phyloP scores from a whole-genome alignment of 1,140 invertebrate species.

The Psilanteris sp. region DNA sequence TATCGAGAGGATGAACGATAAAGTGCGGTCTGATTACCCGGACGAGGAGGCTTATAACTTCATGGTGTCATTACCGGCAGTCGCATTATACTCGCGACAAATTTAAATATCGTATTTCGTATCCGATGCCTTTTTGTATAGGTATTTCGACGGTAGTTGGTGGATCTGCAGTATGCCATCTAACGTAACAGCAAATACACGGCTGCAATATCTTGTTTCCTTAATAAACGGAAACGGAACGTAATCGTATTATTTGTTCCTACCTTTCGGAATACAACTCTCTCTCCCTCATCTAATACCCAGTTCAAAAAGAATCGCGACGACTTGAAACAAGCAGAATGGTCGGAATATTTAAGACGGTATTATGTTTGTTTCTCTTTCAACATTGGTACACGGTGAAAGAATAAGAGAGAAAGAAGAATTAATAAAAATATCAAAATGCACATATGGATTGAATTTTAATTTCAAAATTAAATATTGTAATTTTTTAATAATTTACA shows the following conservation, averaged over 20 bases:
- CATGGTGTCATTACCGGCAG: constrained; percentile 66
- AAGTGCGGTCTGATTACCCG: constrained; percentile 73
- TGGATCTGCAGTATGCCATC: constrained; percentile 61
- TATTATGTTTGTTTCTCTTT: constrained; percentile 74
- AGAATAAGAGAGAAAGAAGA: constrained; percentile 23
- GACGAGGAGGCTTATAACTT: constrained; percentile 71
- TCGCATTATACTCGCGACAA: constrained; percentile 71
- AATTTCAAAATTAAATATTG: too few species aligned
- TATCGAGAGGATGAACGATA: constrained; percentile 67
- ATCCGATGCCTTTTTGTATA: constrained; percentile 70
- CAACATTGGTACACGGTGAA: constrained; percentile 50
- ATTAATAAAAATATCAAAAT: constrained; percentile 40
- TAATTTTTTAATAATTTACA: too few species aligned
- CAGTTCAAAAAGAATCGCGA: constrained; percentile 65
- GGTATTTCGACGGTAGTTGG: constrained; percentile 62
- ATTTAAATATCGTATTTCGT: constrained; percentile 79
- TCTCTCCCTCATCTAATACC: constrained; percentile 66
- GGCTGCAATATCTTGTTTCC: constrained; percentile 79
- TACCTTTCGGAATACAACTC: constrained; percentile 73
- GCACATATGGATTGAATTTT: too few species aligned
- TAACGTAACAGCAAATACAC: constrained; percentile 65
- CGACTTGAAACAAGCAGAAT: constrained; percentile 64
- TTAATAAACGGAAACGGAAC: constrained; percentile 81
- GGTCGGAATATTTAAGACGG: constrained; percentile 79
- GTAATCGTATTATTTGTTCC: constrained; percentile 81